These are phyloP conservation scores for Brachyalestes nurse DNA, from an alignment of 2,797 vertebrate species.

Conservation along the genomic window DNA sequence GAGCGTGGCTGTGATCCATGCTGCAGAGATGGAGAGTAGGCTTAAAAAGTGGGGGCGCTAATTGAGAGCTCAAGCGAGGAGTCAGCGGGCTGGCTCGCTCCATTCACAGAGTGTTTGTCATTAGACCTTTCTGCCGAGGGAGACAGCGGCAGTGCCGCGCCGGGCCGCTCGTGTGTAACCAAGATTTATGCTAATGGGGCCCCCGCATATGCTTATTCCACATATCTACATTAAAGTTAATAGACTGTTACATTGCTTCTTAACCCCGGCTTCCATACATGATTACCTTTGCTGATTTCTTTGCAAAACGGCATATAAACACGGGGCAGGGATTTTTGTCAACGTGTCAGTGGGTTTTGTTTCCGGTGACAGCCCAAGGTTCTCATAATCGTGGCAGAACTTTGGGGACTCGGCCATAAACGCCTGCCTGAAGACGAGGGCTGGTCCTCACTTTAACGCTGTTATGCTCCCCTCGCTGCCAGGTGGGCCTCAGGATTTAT, in stretches of 20 bases:
- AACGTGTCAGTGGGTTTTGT: conserved; percentile 92
- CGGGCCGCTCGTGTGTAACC: conserved; percentile 87
- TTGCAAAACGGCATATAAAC: conserved; percentile 96
- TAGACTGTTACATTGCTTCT: conserved; percentile 99
- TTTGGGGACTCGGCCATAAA: conserved; percentile 77
- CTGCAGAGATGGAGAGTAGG: conserved; percentile 44
- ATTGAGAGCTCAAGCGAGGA: conserved; percentile 81
- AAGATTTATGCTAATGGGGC: conserved; percentile 98
- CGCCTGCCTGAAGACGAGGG: conserved; percentile 70
- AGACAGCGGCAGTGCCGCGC: conserved; percentile 62
- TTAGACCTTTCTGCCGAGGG: conserved; percentile 76
- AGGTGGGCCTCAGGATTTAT: conserved; percentile 53
- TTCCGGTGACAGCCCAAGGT: conserved; percentile 82
- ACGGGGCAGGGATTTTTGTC: conserved; percentile 92
- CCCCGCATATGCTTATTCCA: conserved; percentile 99
- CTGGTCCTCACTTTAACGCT: conserved; percentile 59
- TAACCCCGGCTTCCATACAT: conserved; percentile 99
- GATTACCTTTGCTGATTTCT: conserved; percentile 99
- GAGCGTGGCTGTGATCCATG: conserved; percentile 50
- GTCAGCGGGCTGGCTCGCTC: conserved; percentile 72
- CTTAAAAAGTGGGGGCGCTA: conserved; percentile 69
- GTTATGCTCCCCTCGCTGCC: conserved; percentile 64
- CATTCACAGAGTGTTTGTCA: conserved; percentile 79
- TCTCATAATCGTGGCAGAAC: conserved; percentile 79
- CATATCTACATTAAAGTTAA: conserved; percentile 99